Conservation (phyloP, 2,797 vertebrate genomes). For the Monodelphis domestica region DNA sequence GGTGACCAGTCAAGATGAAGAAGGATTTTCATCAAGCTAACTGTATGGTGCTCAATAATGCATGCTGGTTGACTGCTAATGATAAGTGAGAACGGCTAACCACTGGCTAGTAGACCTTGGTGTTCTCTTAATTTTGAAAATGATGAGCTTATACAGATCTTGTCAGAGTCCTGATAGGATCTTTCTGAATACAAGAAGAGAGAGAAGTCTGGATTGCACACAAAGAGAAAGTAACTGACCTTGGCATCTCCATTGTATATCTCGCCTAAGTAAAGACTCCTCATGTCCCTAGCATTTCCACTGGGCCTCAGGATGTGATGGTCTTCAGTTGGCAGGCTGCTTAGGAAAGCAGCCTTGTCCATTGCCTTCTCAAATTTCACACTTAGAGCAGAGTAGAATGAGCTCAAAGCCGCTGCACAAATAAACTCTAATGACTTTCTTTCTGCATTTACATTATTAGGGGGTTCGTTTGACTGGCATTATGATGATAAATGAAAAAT, state of each 20-base stretch:
- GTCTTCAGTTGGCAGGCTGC: conserved; percentile 2
- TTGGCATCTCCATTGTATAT: background rate
- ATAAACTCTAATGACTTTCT: conserved; percentile 84
- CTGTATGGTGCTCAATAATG: background rate
- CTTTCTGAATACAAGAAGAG: background rate
- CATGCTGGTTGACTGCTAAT: background rate
- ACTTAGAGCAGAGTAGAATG: conserved; percentile 66
- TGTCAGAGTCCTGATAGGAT: background rate
- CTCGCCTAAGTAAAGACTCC: background rate
- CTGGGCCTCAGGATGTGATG: background rate
- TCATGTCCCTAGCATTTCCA: background rate
- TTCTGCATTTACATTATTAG: conserved; percentile 82
- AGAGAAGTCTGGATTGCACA: background rate
- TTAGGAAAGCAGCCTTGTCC: background rate
- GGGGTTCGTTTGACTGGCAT: conserved; percentile 83
- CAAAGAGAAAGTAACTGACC: background rate
- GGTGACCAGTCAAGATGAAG: background rate
- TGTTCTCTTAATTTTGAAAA: background rate
- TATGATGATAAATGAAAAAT: conserved; percentile 87
- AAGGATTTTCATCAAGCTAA: background rate
- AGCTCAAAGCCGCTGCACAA: conserved; percentile 80
- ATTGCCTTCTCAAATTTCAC: conserved; percentile 47
- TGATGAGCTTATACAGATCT: background rate
- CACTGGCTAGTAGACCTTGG: background rate
- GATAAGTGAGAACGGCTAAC: background rate